Conservation (phyloP, 2,797 vertebrate genomes). For the Tapirus indicus region DNA sequence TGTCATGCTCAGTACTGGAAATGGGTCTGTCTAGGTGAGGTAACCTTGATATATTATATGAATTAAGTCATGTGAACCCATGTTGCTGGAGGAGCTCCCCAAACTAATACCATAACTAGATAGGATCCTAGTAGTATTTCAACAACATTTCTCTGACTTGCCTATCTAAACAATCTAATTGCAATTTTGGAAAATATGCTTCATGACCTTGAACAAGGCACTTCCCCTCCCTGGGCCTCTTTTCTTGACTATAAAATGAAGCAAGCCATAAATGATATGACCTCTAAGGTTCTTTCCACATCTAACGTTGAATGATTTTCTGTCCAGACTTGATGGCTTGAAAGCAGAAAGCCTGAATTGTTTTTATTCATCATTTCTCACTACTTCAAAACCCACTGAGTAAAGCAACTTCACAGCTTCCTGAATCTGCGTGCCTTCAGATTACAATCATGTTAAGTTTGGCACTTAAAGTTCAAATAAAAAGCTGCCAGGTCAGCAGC, state of each 20-base stretch:
- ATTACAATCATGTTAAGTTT: slow-evolving; percentile 64
- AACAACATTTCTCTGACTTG: neutral
- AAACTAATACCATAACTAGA: neutral
- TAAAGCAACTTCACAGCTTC: slow-evolving; percentile 68
- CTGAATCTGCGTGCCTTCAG: slow-evolving; percentile 70
- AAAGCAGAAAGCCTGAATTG: slow-evolving; percentile 47
- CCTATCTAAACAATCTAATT: neutral
- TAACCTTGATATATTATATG: neutral
- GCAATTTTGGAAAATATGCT: slow-evolving; percentile 6
- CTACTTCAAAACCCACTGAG: slow-evolving; percentile 39
- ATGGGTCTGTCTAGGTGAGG: neutral
- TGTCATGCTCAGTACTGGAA: neutral
- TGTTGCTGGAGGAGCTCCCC: neutral
- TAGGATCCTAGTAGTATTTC: neutral
- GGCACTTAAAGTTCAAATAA: slow-evolving; percentile 70
- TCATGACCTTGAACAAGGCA: neutral
- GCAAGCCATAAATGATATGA: slow-evolving; percentile 33
- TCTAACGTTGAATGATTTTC: slow-evolving; percentile 10
- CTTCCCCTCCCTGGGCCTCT: neutral
- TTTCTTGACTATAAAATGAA: slow-evolving; percentile 39
- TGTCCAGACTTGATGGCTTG: slow-evolving; percentile 19
- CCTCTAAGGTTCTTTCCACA: neutral
- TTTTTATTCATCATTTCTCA: slow-evolving; percentile 15
- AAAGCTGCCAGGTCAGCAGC: slow-evolving; percentile 63
- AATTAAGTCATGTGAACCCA: neutral